A percentile compares a stretch with the other conserved stretches of the same genome.
Conservation (phyloP, 2,888 invertebrate genomes). For the Pristionchus exspectatus region DNA sequence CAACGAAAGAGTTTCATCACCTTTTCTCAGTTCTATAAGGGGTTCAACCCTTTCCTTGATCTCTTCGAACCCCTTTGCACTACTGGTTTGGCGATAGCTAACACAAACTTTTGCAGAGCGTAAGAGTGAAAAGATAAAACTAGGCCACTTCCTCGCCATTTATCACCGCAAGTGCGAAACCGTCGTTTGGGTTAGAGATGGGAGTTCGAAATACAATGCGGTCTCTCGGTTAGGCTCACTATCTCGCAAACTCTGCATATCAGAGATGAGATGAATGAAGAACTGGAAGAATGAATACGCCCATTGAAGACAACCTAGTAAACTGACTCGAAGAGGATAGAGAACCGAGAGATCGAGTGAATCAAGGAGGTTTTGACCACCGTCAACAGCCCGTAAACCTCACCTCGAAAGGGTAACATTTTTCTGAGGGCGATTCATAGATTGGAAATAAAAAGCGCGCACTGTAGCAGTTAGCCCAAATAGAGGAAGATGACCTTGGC, state of each 20-base stretch:
- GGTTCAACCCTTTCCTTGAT: neutral
- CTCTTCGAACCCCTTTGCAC: neutral
- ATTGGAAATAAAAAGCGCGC: neutral
- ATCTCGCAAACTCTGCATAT: no score
- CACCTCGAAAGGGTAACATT: neutral
- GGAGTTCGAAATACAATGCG: no score
- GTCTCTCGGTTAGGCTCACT: no score
- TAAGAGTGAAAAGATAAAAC: neutral
- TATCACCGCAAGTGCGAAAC: slow-evolving; percentile 8
- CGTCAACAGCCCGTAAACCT: neutral
- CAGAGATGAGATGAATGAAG: no score
- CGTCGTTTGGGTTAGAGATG: neutral
- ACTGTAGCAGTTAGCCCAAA: neutral
- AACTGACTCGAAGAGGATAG: neutral
- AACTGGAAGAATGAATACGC: no score
- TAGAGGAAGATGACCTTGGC: neutral
- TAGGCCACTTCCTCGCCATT: neutral
- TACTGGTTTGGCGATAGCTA: neutral
- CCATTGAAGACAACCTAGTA: no score
- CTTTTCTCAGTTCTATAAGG: neutral
- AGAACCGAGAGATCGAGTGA: neutral
- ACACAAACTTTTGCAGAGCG: neutral
- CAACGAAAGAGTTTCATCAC: neutral
- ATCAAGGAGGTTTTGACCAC: neutral
- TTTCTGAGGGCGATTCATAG: neutral